Evolutionary conservation across 1,140 invertebrate species (phyloP).

Genomic region (Physella acuta): DNA sequence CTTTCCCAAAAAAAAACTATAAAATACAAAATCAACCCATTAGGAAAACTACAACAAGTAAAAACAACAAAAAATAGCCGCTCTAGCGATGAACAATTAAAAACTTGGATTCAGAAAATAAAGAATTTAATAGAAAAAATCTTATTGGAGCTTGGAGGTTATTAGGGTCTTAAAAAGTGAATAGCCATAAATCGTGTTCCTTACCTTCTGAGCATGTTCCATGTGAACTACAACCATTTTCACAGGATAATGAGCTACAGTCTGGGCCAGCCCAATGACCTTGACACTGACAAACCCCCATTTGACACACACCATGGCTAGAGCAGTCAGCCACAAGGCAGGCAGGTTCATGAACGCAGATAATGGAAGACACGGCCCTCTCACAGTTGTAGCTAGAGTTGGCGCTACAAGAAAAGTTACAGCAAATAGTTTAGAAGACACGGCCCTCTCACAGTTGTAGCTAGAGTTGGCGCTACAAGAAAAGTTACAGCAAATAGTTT

Average conservation of each 20-base stretch:
- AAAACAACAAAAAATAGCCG: neutral
- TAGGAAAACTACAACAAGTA: neutral
- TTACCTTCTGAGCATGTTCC: conserved; percentile 51
- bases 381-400: conserved; percentile 49
- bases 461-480: too few relatives aligned
- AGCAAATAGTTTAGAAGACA: too few relatives aligned
- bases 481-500: too few relatives aligned
- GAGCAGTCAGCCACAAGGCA: conserved; percentile 50
- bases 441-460: too few relatives aligned
- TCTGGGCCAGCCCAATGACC: conserved; percentile 44
- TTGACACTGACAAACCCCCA: conserved; percentile 53
- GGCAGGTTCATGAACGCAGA: conserved; percentile 55
- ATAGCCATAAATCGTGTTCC: neutral
- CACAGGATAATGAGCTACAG: conserved; percentile 53
- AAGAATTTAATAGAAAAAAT: neutral
- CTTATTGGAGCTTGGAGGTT: too few relatives aligned
- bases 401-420: conserved; percentile 33
- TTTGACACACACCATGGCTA: conserved; percentile 48
- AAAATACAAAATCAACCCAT: neutral
- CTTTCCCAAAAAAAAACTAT: neutral
- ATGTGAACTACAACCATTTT: conserved; percentile 44
- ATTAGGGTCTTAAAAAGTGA: neutral
- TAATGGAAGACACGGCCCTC: conserved; percentile 56
- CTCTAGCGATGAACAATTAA: neutral
- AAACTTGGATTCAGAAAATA: neutral